Base-by-base conservation (phyloP, 2,888 invertebrate species). In the Eilema griseolum region DNA sequence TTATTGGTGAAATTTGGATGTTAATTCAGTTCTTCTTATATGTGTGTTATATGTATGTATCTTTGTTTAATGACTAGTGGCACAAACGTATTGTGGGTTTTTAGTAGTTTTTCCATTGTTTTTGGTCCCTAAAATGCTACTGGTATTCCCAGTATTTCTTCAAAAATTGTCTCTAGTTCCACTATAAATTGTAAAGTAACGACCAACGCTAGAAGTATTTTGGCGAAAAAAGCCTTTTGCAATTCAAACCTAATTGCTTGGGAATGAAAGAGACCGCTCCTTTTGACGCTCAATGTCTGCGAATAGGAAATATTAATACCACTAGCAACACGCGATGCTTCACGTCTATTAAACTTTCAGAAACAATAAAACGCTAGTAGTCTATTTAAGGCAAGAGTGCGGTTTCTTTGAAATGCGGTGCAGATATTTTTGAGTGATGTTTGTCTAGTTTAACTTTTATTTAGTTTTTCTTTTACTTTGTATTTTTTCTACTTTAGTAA, bases 291-390 rank as follows among this genome's bases (percentile, higher is more conserved):
- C 66, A 67, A 69, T 82, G 79, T 83, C 83, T 75, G 79, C 66
- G 41, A 70, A 74, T 77, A 57, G 75, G 77, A 81, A 79, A 75
- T 83, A 81, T 81, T 81, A 81, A 80, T 82, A 77, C 81, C 73
- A 57, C 66, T 62, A 61, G 31, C 23, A 63, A 72, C 81, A 81
- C 83, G 83, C 81, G 20, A 81, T 46, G 65, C 59, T 70, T 70
- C 71, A 28, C 64, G 59, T 59, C 78, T 75, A 76, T 80, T 81
- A 80, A 80, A 82, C 75, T 78, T 81, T 78, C 66, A 76, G 63
- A 66, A 75, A 74, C 80, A 71, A 71, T 64, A 57, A 69, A 69
- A 69, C 52, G 28, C 57, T n/a, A 62, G 59, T 60, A 61, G 61
- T n/a, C 67, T 66, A 68, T 70, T 71, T 71, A 66, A 70, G 62